These are phyloP conservation scores for Aphodius granarius DNA, from an alignment of 2,888 invertebrate species.

Conservation along the genomic window DNA sequence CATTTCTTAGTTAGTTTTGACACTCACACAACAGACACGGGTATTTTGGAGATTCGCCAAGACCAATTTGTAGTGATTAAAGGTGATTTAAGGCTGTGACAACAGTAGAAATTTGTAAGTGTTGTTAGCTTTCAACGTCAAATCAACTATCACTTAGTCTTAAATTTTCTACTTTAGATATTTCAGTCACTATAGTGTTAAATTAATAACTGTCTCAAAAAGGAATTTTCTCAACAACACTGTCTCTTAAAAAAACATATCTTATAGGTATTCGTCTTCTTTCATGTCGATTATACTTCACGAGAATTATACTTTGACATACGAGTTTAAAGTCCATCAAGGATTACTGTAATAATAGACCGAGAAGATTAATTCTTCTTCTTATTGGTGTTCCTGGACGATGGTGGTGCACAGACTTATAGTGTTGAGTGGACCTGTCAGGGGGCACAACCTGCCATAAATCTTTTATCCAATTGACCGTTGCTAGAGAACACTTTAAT, in stretches of 20 bases:
- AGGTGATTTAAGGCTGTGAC: not conserved
- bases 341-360: not conserved
- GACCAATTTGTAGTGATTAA: not conserved
- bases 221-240: too few relatives aligned
- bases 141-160: not conserved
- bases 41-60: not conserved
- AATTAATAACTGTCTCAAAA: too few relatives aligned
- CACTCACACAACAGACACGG: not conserved
- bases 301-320: not conserved
- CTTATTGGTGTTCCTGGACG: not conserved
- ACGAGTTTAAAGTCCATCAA: not conserved
- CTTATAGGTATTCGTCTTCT: too few relatives aligned
- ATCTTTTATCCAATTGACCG: conserved; percentile 1
- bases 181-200: too few relatives aligned
- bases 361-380: not conserved
- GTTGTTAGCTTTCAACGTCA: not conserved
- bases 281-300: not conserved
- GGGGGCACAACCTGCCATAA: conserved; percentile 3
- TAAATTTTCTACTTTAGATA: too few relatives aligned
- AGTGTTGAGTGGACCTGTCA: not conserved
- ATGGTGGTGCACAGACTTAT: conserved; percentile 3
- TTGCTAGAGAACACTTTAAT: conserved; percentile 1
- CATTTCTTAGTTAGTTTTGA: not conserved
- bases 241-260: too few relatives aligned
- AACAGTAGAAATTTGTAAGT: not conserved